Evolutionary conservation across 2,888 invertebrate genomes (phyloP).

Genomic region (Adelognathus sp.): DNA sequence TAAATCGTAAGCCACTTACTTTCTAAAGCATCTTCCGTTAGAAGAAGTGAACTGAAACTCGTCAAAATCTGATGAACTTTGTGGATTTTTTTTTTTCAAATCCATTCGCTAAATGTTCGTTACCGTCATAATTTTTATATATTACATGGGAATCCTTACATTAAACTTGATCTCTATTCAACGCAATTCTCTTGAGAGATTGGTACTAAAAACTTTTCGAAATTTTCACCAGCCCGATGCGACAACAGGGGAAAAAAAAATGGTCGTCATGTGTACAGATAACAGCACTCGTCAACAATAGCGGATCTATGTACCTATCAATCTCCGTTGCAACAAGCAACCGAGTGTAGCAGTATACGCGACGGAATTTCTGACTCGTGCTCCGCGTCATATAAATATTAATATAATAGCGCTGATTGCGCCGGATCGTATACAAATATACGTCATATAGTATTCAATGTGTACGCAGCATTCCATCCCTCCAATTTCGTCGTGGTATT

Average conservation of each 20-base stretch:
- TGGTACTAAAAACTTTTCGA: not conserved
- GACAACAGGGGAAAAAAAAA: not conserved
- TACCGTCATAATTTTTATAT: too few relatives aligned
- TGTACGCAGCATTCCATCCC: not conserved
- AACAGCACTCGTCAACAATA: not conserved
- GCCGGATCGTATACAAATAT: conserved; percentile 68
- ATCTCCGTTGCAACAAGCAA: not conserved
- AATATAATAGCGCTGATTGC: conserved; percentile 76
- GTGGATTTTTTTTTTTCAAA: too few relatives aligned
- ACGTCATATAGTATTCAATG: conserved; percentile 12
- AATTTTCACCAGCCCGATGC: not conserved
- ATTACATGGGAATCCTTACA: too few relatives aligned
- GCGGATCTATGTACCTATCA: not conserved
- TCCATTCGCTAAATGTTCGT: too few relatives aligned
- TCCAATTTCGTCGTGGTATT: conserved; percentile 15
- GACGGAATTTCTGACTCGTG: conserved; percentile 15
- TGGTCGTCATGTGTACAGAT: not conserved
- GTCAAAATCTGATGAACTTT: too few relatives aligned
- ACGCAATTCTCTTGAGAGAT: too few relatives aligned
- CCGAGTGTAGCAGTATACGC: conserved; percentile 10
- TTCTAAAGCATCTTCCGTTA: too few relatives aligned
- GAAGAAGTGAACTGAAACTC: too few relatives aligned
- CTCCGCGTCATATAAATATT: conserved; percentile 70
- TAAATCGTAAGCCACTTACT: too few relatives aligned
- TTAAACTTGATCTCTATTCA: too few relatives aligned